These are phyloP conservation scores for Pachycephus smyrnensis DNA, from an alignment of 2,888 invertebrate species.

Conservation along the genomic window DNA sequence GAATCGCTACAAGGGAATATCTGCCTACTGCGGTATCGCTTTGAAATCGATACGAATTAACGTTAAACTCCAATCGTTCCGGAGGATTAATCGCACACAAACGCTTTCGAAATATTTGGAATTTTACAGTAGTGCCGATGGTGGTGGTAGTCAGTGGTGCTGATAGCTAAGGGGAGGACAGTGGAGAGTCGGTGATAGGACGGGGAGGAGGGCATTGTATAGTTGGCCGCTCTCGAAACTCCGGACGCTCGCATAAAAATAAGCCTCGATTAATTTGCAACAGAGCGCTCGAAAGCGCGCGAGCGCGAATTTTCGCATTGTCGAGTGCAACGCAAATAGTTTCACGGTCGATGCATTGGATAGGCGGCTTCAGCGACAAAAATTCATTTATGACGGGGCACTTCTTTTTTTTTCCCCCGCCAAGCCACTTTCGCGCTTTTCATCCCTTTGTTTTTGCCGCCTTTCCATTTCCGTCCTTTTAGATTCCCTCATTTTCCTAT, in stretches of 20 bases:
- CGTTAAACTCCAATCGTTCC: constrained; percentile 20
- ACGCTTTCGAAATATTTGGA: constrained; percentile 34
- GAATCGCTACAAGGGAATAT: not conserved
- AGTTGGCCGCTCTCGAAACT: not conserved
- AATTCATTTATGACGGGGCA: not conserved
- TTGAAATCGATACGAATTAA: constrained; percentile 27
- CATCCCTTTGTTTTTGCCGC: not conserved
- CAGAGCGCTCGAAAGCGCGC: not conserved
- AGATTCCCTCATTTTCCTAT: not conserved
- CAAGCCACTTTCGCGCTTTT: not conserved
- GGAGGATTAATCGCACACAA: constrained; percentile 32
- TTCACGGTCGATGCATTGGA: constrained; percentile 5
- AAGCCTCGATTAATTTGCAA: constrained; percentile 3
- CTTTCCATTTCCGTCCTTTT: not conserved
- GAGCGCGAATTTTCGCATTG: constrained; percentile 1
- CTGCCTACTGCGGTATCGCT: not conserved
- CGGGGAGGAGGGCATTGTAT: not conserved
- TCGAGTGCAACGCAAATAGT: not conserved
- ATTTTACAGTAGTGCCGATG: constrained; percentile 13
- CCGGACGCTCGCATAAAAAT: not conserved
- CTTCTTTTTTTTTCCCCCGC: not conserved
- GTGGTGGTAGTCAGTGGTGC: constrained; percentile 6
- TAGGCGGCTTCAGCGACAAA: not conserved
- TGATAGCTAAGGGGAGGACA: constrained; percentile 11
- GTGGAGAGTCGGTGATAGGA: constrained; percentile 3